These are phyloP conservation scores for Spea hammondii DNA, from an alignment of 2,797 vertebrate genomes.

Conservation along the genomic window DNA sequence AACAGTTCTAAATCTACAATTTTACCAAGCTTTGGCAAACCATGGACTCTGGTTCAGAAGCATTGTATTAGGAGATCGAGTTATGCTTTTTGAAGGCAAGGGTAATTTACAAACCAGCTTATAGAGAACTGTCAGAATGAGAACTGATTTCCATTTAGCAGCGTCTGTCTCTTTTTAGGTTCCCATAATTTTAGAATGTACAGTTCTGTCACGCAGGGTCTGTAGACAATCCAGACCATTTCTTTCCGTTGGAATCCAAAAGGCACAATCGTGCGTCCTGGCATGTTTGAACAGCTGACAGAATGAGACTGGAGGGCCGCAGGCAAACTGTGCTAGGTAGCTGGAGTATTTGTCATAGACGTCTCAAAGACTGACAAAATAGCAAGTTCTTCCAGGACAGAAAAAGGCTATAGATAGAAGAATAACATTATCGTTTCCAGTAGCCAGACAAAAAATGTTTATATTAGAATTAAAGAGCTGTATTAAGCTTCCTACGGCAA, in stretches of 20 bases:
- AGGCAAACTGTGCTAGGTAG: slow-evolving; percentile 28
- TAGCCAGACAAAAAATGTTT: too few relatives aligned
- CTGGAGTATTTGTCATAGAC: slow-evolving; percentile 31
- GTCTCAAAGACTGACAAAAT: background rate
- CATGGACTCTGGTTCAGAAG: background rate
- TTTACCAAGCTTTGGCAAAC: background rate
- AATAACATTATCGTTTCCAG: too few relatives aligned
- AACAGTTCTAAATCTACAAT: too few relatives aligned
- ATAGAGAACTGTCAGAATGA: too few relatives aligned
- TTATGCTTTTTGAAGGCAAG: too few relatives aligned
- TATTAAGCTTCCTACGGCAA: too few relatives aligned
- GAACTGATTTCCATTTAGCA: too few relatives aligned
- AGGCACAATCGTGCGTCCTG: slow-evolving; percentile 22
- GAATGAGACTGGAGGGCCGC: slow-evolving; percentile 34
- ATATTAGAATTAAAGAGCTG: too few relatives aligned
- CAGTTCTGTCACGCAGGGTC: slow-evolving; percentile 1
- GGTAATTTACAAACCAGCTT: too few relatives aligned
- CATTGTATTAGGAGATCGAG: too few relatives aligned
- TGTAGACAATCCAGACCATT: slow-evolving; percentile 12
- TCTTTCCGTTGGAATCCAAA: slow-evolving; percentile 27
- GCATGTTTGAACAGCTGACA: slow-evolving; percentile 56
- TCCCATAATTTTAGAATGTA: background rate
- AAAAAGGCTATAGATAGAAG: too few relatives aligned
- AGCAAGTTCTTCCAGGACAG: background rate
- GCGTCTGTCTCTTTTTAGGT: background rate